Evolutionary conservation across 2,797 vertebrate species (phyloP), one percentile per base, ranked within the genome.

Genomic region (Pseudomugil tenellus): DNA sequence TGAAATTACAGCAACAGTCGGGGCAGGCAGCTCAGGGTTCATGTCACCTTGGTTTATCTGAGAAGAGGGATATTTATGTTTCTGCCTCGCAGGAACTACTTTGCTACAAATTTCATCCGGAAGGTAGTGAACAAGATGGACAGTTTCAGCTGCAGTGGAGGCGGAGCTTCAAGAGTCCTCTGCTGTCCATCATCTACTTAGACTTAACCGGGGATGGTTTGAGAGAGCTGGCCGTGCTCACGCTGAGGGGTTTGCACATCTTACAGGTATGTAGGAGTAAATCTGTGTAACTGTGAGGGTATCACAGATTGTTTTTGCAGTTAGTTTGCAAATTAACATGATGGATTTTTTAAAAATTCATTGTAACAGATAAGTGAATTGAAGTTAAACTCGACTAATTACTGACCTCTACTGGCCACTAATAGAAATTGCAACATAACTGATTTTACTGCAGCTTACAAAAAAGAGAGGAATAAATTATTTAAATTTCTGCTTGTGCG

Each of bases 141-240:
- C 86, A 88, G 17, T 97, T 96, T 83, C 86, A 80, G 71, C 89
- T 96, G 53, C 77, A 94, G 58, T 98, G 96, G 96, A 95, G 87
- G 35, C 91, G 96, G 49, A 93, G 95, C 69, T 98, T 97, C 84
- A 95, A 95, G 61, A 97, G 96, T 67, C 96, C 96, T 0, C 31
- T 97, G 71, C 90, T 97, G 76, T 96, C 96, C 63, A 77, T 97
- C 88, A 95, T 93, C 2, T 95, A 96, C 26, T 84, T 95, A 8
- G 96, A 98, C 84, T 78, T 97, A 85, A 97, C 96, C 0, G 94
- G 95, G 3, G 96, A 98, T 0, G 96, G 96, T 2, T 72, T 98
- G 51, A 91, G 80, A 54, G 96, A 98, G 85, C 90, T 98, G 31
- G 95, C 95, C 0, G 92, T 97, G 60, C 94, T 97, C 35, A 96